phyloP scores from a whole-genome alignment of 2,113 vertebrate genomes.

The Callorhinus ursinus region DNA sequence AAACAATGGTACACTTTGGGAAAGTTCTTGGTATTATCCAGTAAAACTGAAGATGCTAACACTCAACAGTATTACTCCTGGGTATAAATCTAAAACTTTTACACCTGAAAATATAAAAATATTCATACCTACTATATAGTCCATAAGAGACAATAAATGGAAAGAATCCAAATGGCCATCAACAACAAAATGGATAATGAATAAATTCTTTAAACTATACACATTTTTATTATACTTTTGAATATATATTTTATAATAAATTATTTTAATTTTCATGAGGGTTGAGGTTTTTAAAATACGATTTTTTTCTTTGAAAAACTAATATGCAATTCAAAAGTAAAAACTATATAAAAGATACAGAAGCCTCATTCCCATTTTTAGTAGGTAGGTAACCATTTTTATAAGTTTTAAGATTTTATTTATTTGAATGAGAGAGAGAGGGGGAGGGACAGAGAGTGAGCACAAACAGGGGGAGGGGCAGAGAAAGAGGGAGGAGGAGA shows the following conservation, averaged over 20 bases:
- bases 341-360: slow-evolving; percentile 25
- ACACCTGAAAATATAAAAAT: slow-evolving; percentile 19
- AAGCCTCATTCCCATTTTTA: not conserved
- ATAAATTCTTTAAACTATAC: slow-evolving; percentile 34
- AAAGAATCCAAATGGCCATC: not conserved
- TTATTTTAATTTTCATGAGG: slow-evolving; percentile 23
- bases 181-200: slow-evolving; percentile 21
- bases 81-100: not conserved
- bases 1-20: slow-evolving; percentile 25
- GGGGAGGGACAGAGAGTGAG: not conserved
- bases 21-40: slow-evolving; percentile 14
- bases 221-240: not conserved
- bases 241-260: slow-evolving; percentile 38
- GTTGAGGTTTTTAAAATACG: slow-evolving; percentile 21
- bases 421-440: not conserved
- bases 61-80: not conserved
- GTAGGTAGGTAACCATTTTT: not conserved
- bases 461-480: not conserved
- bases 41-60: not conserved
- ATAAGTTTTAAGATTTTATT: not conserved
- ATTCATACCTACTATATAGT: not conserved
- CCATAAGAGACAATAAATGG: not conserved
- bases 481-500: not conserved
- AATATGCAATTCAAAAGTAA: slow-evolving; percentile 23
- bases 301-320: slow-evolving; percentile 6